Conservation (phyloP, 2,113 vertebrate species). For the Hyperopisus bebe region DNA sequence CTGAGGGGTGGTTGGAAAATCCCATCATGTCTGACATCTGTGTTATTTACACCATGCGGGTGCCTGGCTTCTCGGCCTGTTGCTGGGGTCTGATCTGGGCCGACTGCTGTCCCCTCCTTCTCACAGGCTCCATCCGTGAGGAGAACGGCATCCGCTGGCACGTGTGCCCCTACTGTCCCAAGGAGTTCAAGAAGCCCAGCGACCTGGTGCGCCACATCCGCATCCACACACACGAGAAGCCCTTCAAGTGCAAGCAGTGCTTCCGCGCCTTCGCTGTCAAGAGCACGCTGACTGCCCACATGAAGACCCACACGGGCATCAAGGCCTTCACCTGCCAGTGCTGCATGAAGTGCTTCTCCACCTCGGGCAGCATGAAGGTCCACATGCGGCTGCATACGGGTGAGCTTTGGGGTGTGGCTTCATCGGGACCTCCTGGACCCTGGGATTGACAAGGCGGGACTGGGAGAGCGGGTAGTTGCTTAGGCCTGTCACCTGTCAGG, state of each 20-base stretch:
- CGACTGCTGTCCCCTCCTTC: not conserved
- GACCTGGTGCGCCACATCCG: conserved; percentile 95
- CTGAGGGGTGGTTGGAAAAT: not conserved
- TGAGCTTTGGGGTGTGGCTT: conserved; percentile 47
- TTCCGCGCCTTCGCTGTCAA: conserved; percentile 96
- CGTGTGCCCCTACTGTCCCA: conserved; percentile 88
- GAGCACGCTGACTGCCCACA: conserved; percentile 95
- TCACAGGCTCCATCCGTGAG: conserved; percentile 82
- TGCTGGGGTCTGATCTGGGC: not conserved
- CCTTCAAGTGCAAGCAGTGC: conserved; percentile 97
- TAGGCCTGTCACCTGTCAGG: not conserved
- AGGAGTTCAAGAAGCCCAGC: conserved; percentile 97
- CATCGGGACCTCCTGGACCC: not conserved
- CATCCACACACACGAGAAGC: conserved; percentile 97
- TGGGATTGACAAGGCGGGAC: not conserved
- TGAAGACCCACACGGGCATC: conserved; percentile 94
- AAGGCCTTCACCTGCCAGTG: conserved; percentile 94
- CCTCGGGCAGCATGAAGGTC: conserved; percentile 97
- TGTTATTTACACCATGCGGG: not conserved
- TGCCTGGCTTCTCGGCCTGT: not conserved
- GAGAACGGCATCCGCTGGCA: conserved; percentile 94
- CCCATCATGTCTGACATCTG: not conserved
- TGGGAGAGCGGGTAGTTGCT: not conserved
- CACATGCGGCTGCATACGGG: conserved; percentile 96
- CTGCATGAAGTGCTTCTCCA: conserved; percentile 97